Conservation (phyloP, 2,113 vertebrate genomes). For the Myxocyprinus asiaticus region DNA sequence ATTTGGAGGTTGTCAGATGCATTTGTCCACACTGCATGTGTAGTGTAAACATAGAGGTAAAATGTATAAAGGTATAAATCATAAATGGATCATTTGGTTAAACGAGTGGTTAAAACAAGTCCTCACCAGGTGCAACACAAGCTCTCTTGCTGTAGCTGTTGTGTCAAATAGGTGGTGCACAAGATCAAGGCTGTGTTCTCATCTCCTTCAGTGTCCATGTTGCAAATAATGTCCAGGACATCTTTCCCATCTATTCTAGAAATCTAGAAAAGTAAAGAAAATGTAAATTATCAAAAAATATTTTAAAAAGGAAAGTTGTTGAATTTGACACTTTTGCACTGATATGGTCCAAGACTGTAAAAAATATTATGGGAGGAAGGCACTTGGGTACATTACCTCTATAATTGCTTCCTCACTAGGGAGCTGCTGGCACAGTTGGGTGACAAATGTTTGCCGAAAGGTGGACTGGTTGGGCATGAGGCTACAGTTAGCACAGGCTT, state of each 20-base stretch:
- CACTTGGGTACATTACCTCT: constrained; percentile 77
- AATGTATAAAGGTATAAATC: too few relatives aligned
- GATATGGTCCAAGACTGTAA: too few relatives aligned
- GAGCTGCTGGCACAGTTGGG: constrained; percentile 90
- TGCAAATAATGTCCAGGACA: constrained; percentile 93
- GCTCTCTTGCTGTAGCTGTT: constrained; percentile 93
- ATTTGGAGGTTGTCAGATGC: too few relatives aligned
- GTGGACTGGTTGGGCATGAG: constrained; percentile 83
- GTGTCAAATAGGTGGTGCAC: constrained; percentile 95
- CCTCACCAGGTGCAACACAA: constrained; percentile 93
- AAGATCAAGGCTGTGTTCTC: constrained; percentile 94
- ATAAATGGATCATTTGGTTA: not conserved
- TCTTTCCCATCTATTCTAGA: constrained; percentile 94
- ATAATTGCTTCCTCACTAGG: constrained; percentile 93
- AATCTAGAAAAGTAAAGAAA: constrained; percentile 76
- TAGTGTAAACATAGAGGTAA: too few relatives aligned
- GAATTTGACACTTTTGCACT: too few relatives aligned
- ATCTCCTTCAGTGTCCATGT: constrained; percentile 94
- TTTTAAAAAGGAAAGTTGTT: too few relatives aligned
- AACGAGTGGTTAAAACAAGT: not conserved
- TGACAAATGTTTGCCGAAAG: constrained; percentile 91
- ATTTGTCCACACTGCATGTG: too few relatives aligned
- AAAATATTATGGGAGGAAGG: not conserved
- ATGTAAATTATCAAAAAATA: not conserved
- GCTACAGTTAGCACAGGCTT: constrained; percentile 86